Percentiles rank a stretch among this genome's conserved stretches.
Conservation (phyloP, 2,113 vertebrate species). For the Canis aureus region DNA sequence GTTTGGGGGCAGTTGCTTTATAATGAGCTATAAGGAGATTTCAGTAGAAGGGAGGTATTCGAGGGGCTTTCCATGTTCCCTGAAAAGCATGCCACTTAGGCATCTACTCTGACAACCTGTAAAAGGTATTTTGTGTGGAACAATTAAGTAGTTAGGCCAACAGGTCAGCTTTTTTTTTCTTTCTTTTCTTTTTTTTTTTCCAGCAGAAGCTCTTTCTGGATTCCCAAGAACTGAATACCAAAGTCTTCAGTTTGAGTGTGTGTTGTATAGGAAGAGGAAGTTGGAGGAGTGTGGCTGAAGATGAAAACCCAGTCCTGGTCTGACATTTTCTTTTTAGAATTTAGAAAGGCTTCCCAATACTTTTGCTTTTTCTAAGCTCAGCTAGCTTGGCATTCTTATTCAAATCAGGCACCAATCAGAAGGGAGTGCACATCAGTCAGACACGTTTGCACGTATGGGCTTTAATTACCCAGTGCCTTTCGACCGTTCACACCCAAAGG, state of each 20-base stretch:
- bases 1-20: neutral
- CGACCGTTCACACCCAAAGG: constrained; percentile 51
- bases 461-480: constrained; percentile 71
- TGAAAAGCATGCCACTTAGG: neutral
- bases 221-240: neutral
- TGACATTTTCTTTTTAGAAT: constrained; percentile 33
- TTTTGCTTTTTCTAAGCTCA: constrained; percentile 1
- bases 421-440: constrained; percentile 30
- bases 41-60: neutral
- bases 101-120: neutral
- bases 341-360: neutral
- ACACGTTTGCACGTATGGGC: neutral
- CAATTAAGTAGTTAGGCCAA: neutral
- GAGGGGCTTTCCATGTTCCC: neutral
- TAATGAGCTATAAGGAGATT: neutral
- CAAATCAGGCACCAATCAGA: constrained; percentile 68
- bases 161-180: neutral
- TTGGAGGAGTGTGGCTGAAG: neutral
- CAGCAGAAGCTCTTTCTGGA: neutral
- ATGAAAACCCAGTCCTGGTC: neutral
- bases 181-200: neutral
- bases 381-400: constrained; percentile 64
- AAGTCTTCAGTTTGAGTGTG: neutral
- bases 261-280: neutral
- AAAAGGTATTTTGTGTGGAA: neutral